Base-by-base conservation (phyloP, 2,888 invertebrate genomes). In the Cataglyphis cursor region DNA sequence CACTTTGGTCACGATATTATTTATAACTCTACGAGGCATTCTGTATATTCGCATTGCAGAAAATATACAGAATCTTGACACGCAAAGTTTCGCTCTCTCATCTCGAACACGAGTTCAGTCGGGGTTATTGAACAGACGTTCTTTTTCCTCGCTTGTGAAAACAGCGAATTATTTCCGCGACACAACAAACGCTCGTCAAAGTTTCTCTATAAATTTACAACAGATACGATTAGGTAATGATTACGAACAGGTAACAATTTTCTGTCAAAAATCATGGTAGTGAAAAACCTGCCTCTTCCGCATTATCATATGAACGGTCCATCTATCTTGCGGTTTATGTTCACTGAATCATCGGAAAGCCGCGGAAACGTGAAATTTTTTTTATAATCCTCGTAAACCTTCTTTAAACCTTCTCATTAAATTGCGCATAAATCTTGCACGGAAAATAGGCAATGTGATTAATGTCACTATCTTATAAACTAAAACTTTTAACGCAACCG, bases 1-100 rank as follows among this genome's bases (percentile, higher is more conserved):
- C 76, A 83, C 78, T 82, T 57, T 61, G 48, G 5, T 64, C 44
- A 28, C 41, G 81, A 75, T 78, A 82, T 89, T 84, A 87, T 89
- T 89, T 84, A 85, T 72, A 72, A 48, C 75, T 0, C 51, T 35
- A 62, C 31, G 18, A 21, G 28, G 51, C 75, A 21, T 51, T 51
- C 48, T 48, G 41, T 75, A 76, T 61, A 82, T 84, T 81, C 76
- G 51, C 61, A 75, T 74, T 74, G 44, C 51, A 75, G 64, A 54
- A 86, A 78, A 80, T 72, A 48, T 73, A 38, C 64, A 84, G n/a
- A 10, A 51, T 28, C 28, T 54, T 24, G 12, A 24, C 38, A 61
- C 15, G n/a, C 51, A 3, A 54, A 48, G 15, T 81, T 54, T 72
- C 15, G 74, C 81, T 31, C 62, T 6, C 62, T 6, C 51, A 28